Evolutionary conservation across 2,888 invertebrate genomes (phyloP), one percentile per base, ranked within the genome.

Genomic region (Schrankia costaestrigalis): DNA sequence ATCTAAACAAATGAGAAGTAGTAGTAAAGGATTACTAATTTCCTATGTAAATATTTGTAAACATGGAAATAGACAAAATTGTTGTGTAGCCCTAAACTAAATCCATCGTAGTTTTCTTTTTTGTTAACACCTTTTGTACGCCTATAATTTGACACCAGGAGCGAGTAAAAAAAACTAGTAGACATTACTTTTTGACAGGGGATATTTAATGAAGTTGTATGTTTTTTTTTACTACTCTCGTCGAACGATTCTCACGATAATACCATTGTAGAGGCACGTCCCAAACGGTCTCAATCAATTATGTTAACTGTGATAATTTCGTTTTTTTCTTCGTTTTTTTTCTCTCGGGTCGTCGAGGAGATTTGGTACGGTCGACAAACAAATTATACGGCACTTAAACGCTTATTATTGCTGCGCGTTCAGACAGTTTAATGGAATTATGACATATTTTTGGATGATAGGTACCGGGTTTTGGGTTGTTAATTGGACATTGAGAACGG

Each of bases 111-210:
- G 54, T 68, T 50, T 65, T 75, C 74, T 85, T 84, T 86, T 87
- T 83, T 78, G 81, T 86, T 85, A 78, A 86, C 87, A 86, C 86
- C 86, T 86, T 84, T 85, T 84, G 82, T 82, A 79, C 71, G 73
- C n/a, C n/a, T 81, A 84, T 85, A 85, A 86, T 86, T 85, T 81
- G 82, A 86, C 80, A 84, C 82, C 82, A 77, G 85, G 79, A 83
- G 81, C 79, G 77, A 70, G 74, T 62, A 76, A 82, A 82, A 78
- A 70, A 83, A 70, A 83, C 69, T 75, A 78, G 78, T 84, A 79
- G 77, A 82, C 81, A 84, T 84, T 84, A 81, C 76, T 71, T 79
- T 78, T 83, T 84, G 86, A 87, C 86, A 85, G 82, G 80, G 80
- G 84, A 75, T 85, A 86, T 81, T 85, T 85, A 85, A 87, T 85